Evolutionary conservation across 2,113 vertebrate species (phyloP), one percentile per base, ranked within the genome.

Genomic region (Heterochromis multidens): DNA sequence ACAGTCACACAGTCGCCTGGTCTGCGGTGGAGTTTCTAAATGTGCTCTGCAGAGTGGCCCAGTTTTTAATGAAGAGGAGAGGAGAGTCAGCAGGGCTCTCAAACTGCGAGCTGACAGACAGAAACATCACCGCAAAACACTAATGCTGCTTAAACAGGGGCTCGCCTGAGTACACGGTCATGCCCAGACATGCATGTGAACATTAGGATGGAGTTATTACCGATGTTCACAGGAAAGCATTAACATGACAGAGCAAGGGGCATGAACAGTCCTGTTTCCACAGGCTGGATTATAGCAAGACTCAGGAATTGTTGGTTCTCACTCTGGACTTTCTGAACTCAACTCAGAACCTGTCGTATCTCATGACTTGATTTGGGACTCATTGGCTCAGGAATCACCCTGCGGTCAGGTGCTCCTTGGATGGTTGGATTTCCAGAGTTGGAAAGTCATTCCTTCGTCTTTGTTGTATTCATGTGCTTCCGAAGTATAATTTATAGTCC

Each of bases 1-100:
- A 91, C 94, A 94, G 90, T 58, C 92, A 81, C 86, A 93, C 92
- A 88, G 88, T 84, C 87, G 88, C 88, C 93, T 80, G 92, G 79
- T 94, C 90, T 92, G 90, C 25, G 88, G 88, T 87, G 77, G 60
- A 81, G 65, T 40, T 70, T 77, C 81, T 79, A 52, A 89, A 88
- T 88, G 89, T 46, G 76, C 86, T 81, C 87, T 89, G 85, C 86
- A 81, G 79, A 87, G 82, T 77, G 87, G 81, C 79, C 80, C 85
- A 72, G 54, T 4, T 77, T 91, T 80, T 88, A 85, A 92, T 81
- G 60, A 83, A 90, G 84, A 90, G 87, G 65, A 83, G 72, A 91
- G 87, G 85, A 27, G 56, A 90, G 77, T 67, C 77, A 84, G 76
- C 81, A 57, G 63, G 49, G 49, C 57, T 76, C 43, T 16, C 43